A percentile compares a stretch with the other conserved stretches of the same genome.
phyloP scores from a whole-genome alignment of 2,888 invertebrate genomes.

The Chaitophorus viminalis region DNA sequence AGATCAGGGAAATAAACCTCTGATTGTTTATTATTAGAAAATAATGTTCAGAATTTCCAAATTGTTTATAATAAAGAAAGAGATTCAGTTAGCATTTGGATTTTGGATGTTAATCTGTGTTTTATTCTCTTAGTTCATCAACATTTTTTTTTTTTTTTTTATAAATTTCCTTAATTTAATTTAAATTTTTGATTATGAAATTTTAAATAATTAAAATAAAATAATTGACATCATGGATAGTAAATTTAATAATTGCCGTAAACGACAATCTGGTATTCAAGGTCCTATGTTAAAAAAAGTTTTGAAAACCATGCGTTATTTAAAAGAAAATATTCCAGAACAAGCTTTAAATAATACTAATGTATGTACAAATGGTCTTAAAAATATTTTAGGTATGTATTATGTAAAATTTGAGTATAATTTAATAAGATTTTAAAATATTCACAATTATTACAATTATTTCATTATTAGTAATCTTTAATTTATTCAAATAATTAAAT shows the following conservation, averaged over 20 bases:
- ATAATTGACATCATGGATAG: conserved; percentile 47
- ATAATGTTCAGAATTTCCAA: conserved; percentile 46
- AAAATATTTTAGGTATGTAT: conserved; percentile 50
- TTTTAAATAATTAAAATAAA: conserved; percentile 26
- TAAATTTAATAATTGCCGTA: conserved; percentile 38
- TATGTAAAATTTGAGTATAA: neutral
- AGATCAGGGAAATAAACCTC: conserved; percentile 23
- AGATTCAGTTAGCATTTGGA: conserved; percentile 16
- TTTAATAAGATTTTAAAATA: neutral
- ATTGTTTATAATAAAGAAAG: conserved; percentile 33
- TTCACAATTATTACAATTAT: neutral
- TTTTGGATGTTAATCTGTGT: conserved; percentile 6
- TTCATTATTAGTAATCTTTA: neutral
- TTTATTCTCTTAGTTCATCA: neutral
- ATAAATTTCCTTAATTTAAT: conserved; percentile 10
- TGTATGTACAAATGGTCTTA: conserved; percentile 23
- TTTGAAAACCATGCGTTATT: conserved; percentile 45
- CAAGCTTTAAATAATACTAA: conserved; percentile 26
- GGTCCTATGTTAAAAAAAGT: conserved; percentile 53
- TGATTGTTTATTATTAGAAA: conserved; percentile 55
- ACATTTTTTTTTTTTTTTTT: too few relatives aligned
- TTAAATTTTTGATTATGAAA: conserved; percentile 21
- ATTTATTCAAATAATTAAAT: neutral
- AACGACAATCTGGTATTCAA: conserved; percentile 44
- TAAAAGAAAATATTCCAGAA: conserved; percentile 58